Base-by-base conservation (phyloP, 1,140 invertebrate species). In the Parapsyche elsis region DNA sequence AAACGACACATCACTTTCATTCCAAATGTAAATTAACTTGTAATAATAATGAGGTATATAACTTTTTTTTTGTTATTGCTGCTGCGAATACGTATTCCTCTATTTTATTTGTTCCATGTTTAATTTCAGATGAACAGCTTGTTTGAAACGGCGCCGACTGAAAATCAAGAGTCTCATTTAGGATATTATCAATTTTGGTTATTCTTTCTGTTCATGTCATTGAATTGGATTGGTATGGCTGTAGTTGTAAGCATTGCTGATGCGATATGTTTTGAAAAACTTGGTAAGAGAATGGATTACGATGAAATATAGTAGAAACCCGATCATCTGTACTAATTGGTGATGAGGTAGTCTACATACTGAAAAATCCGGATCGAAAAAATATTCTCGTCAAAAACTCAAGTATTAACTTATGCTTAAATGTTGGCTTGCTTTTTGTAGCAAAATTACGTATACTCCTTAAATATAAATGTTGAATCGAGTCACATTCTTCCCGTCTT, bases 201-300 rank as follows among this genome's bases (percentile, higher is more conserved):
- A 79, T 94, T 95, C 84, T 94, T 95, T 84, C 89, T 94, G 77
- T 87, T 95, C 30, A 90, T 95, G 83, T 90, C 94, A 38, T 83
- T 93, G 2, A 94, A 92, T 75, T 96, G 95, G 95, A 86, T 94
- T 16, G 92, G 94, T n/a, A 95, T 95, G 91, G 93, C 95, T 0
- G 92, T 95, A 23, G 92, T 94, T 49, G 94, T 95, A 45, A 95
- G 93, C 81, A 91, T 96, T 78, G 93, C 92, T 1, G 95, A 97
- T 90, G 92, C 94, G 1, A 94, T 96, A 75, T 96, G 95, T 85
- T 95, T 96, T 85, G 90, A 93, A 84, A 85, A 94, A 24, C 87
- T 96, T 10, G 95, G 94, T 94, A 90, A 89, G 21, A 16, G 16
- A 71, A 79, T 67, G 1, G 5, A 26, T 67, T 67, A 2, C 5